Evolutionary conservation across 2,113 vertebrate genomes (phyloP), one percentile per base, ranked within the genome.

Genomic region (Albula goreensis): DNA sequence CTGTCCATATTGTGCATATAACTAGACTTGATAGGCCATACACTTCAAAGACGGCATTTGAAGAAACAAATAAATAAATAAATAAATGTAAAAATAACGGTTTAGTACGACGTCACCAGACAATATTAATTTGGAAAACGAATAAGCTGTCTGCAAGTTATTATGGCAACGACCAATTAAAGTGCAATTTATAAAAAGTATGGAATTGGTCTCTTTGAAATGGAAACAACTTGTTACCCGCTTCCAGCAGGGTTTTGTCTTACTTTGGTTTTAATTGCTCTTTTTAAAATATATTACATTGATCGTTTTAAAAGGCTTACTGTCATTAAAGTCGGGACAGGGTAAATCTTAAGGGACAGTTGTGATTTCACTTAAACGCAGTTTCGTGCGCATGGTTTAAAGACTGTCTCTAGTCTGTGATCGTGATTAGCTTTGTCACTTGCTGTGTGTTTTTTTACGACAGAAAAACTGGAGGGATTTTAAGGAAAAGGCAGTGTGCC

Each of bases 371-470:
- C 49, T 80, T 15, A 22, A 19, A 22, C 25, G 17, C 52, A 22
- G 57, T 80, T 60, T 78, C 70, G 56, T 53, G 53, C 9, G 87
- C 9, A 78, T 80, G 78, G 83, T 74, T 87, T 80, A 74, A 84
- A 80, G 92, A 92, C 57, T 92, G 91, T 92, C 87, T 94, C 93
- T 91, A 94, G 94, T 87, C 89, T 90, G 92, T 94, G 94, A 89
- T 92, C 88, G 82, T 87, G 86, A 90, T 92, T 95, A 93, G 91
- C 92, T 92, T 93, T 93, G 93, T 93, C 93, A 95, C 94, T 95
- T 94, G 95, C 94, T 93, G 93, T 93, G 89, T 92, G 91, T 94
- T 78, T 87, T 85, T 95, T 95, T 95, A 95, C 96, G 94, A 95
- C 95, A 96, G 93, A 94, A 91, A 91, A 92, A 79, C 91, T 89